A percentile compares a stretch with the other conserved stretches of the same genome.
These are phyloP conservation scores for Macquaria australasica DNA, from an alignment of 2,113 vertebrate species.

Conservation along the genomic window DNA sequence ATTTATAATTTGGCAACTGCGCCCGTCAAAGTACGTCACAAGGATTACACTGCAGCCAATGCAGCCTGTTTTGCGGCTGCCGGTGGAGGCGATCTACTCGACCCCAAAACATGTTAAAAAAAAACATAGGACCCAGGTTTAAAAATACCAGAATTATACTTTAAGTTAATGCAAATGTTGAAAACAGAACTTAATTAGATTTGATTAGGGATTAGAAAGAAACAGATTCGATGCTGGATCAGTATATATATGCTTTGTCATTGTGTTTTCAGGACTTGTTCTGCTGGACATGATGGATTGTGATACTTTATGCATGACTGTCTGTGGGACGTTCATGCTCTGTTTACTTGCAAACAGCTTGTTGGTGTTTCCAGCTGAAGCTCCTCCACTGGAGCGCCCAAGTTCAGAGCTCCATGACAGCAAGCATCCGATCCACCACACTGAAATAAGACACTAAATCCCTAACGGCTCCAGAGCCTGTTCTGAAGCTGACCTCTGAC, in stretches of 20 bases:
- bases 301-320: background rate
- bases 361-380: background rate
- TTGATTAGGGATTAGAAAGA: background rate
- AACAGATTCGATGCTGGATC: background rate
- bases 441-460: background rate
- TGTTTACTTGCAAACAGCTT: conserved; percentile 2
- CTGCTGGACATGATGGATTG: background rate
- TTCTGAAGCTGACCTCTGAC: background rate
- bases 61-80: too few species aligned
- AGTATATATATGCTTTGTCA: too few species aligned
- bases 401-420: background rate
- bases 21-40: too few species aligned
- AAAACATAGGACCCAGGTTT: too few species aligned
- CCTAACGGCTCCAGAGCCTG: background rate
- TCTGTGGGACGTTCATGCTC: background rate
- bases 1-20: too few species aligned
- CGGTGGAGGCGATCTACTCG: too few species aligned
- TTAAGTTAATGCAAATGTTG: background rate
- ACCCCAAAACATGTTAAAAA: too few species aligned
- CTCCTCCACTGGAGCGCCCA: background rate
- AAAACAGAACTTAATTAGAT: background rate
- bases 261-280: background rate
- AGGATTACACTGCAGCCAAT: too few species aligned
- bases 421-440: background rate
- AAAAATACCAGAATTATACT: too few species aligned